Percentiles rank a stretch among this genome's conserved stretches.
Evolutionary conservation across 2,797 vertebrate species (phyloP).

Genomic region (Diplodus puntazzo): DNA sequence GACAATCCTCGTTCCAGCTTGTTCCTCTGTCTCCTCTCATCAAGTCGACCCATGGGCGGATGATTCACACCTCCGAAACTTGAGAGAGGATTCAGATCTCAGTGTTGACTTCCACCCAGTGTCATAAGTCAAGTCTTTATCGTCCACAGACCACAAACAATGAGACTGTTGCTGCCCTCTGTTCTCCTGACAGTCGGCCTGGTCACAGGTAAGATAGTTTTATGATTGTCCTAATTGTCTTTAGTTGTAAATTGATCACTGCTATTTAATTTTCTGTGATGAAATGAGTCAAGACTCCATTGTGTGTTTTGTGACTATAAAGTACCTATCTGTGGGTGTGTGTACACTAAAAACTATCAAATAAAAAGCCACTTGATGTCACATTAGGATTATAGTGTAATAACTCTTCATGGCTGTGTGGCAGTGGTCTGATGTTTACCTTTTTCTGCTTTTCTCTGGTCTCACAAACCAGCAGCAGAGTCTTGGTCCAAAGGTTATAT

Average conservation of each 20-base stretch:
- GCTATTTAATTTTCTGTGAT: not conserved
- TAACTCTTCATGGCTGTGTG: not conserved
- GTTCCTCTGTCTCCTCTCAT: too few relatives aligned
- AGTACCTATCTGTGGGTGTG: not conserved
- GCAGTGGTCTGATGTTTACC: not conserved
- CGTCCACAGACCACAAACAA: slow-evolving; percentile 42
- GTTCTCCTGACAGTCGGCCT: slow-evolving; percentile 61
- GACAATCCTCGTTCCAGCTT: not conserved
- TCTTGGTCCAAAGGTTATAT: slow-evolving; percentile 84
- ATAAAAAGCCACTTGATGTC: too few relatives aligned
- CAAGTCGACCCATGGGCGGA: not conserved
- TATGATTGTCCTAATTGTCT: not conserved
- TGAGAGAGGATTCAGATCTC: slow-evolving; percentile 1
- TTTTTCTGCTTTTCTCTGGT: slow-evolving; percentile 29
- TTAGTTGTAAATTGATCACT: not conserved
- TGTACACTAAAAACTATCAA: not conserved
- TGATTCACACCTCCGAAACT: not conserved
- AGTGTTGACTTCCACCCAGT: slow-evolving; percentile 7
- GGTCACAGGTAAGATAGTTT: slow-evolving; percentile 68
- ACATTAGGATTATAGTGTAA: not conserved
- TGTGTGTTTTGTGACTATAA: not conserved
- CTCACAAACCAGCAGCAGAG: slow-evolving; percentile 51
- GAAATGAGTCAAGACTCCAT: not conserved
- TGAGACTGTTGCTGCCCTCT: slow-evolving; percentile 65
- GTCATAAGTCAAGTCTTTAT: not conserved